Evolutionary conservation across 2,888 invertebrate species (phyloP).

Genomic region (Calliopum simillimum): DNA sequence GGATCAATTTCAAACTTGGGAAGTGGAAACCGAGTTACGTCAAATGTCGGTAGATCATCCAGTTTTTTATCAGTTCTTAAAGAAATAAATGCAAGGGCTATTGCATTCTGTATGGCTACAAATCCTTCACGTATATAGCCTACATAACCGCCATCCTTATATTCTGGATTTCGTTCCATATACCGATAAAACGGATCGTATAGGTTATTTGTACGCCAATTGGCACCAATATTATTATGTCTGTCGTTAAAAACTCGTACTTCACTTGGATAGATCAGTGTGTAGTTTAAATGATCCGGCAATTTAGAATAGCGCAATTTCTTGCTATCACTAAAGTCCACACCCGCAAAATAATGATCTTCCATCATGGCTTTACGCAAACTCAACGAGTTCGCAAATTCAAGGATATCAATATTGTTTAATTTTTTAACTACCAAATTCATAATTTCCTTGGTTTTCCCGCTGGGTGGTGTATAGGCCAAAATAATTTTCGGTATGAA

Average conservation of each 20-base stretch:
- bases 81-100: constrained; percentile 66
- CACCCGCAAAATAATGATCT: constrained; percentile 49
- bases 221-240: constrained; percentile 41
- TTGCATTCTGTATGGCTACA: constrained; percentile 72
- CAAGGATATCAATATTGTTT: constrained; percentile 8
- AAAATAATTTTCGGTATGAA: constrained; percentile 48
- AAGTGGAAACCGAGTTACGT: constrained; percentile 52
- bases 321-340: constrained; percentile 69
- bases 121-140: constrained; percentile 72
- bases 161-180: constrained; percentile 33
- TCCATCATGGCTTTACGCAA: constrained; percentile 37
- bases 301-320: neutral
- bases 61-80: constrained; percentile 5
- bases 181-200: constrained; percentile 30
- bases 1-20: constrained; percentile 73
- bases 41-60: constrained; percentile 40
- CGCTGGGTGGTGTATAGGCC: constrained; percentile 49
- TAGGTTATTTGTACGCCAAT: constrained; percentile 51
- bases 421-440: neutral
- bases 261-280: constrained; percentile 53
- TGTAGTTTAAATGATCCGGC: constrained; percentile 43
- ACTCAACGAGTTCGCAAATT: constrained; percentile 32
- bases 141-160: constrained; percentile 70
- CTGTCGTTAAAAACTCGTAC: constrained; percentile 47
- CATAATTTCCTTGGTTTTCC: constrained; percentile 42